A percentile compares a stretch with the other conserved stretches of the same genome.
Conservation (phyloP, 2,113 vertebrate species). For the Sisor rabdophorus region DNA sequence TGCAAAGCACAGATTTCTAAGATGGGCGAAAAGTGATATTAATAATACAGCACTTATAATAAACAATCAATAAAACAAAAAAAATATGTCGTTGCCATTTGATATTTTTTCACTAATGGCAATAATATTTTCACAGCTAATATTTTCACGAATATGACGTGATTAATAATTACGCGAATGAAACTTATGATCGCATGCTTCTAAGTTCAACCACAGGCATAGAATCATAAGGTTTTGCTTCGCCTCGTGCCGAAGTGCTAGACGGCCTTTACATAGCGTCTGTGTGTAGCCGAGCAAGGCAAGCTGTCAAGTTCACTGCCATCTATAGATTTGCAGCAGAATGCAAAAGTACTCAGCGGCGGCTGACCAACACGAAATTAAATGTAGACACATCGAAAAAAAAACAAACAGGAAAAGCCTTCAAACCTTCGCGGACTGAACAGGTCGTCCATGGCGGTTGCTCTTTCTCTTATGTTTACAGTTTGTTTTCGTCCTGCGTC, state of each 20-base stretch:
- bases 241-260: not conserved
- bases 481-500: conserved; percentile 67
- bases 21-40: not conserved
- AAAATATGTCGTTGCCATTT: not conserved
- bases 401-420: conserved; percentile 50
- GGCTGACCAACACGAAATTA: conserved; percentile 14
- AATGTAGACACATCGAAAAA: not conserved
- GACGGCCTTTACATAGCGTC: conserved; percentile 35
- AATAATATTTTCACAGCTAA: conserved; percentile 20
- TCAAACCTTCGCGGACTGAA: conserved; percentile 96
- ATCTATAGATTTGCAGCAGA: conserved; percentile 41
- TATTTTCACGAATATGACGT: not conserved
- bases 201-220: not conserved
- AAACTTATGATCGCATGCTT: not conserved
- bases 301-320: conserved; percentile 55
- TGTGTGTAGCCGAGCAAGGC: conserved; percentile 46
- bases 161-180: conserved; percentile 15
- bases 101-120: not conserved
- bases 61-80: not conserved
- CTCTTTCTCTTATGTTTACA: conserved; percentile 71
- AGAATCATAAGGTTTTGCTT: not conserved
- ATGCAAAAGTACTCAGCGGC: conserved; percentile 41
- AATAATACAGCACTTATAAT: not conserved
- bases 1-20: conserved; percentile 63
- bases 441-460: conserved; percentile 91